Conservation (phyloP, 2,888 invertebrate genomes). For the Molorchus minor region DNA sequence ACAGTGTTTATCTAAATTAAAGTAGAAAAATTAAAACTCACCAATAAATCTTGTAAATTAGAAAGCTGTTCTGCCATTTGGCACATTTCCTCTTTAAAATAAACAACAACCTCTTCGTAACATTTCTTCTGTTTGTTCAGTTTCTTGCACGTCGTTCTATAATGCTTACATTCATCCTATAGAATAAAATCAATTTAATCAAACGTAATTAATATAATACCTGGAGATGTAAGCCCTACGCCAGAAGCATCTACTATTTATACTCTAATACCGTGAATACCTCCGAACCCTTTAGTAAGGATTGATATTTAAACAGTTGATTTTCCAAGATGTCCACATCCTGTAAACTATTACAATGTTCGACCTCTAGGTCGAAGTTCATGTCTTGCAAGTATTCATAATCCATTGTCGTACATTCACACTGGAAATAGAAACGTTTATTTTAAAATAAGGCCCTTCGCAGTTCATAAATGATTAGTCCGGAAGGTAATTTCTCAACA, state of each 20-base stretch:
- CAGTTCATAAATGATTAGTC: no score
- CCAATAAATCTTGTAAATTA: slow-evolving; percentile 53
- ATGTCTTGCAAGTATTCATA: slow-evolving; percentile 52
- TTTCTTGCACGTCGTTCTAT: slow-evolving; percentile 42
- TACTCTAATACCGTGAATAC: slow-evolving; percentile 44
- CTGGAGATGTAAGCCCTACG: no score
- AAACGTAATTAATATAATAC: neutral
- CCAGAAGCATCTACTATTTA: no score
- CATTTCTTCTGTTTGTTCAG: slow-evolving; percentile 49
- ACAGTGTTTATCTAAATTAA: no score
- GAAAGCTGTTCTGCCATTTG: slow-evolving; percentile 53
- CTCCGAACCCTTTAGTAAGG: slow-evolving; percentile 50
- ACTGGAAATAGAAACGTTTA: no score
- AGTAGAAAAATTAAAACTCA: no score
- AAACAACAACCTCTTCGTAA: slow-evolving; percentile 52
- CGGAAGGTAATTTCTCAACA: no score
- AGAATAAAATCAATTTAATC: slow-evolving; percentile 22
- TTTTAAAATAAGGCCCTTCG: no score
- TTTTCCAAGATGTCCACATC: slow-evolving; percentile 56
- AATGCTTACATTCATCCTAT: slow-evolving; percentile 40
- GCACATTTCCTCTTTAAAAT: slow-evolving; percentile 54
- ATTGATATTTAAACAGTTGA: slow-evolving; percentile 56
- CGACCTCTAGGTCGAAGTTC: slow-evolving; percentile 58
- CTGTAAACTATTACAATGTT: slow-evolving; percentile 56
- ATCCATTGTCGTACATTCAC: slow-evolving; percentile 21